Evolutionary conservation across 2,888 invertebrate species (phyloP), one percentile per base, ranked within the genome.

Genomic region (Sminthurides aquaticus): DNA sequence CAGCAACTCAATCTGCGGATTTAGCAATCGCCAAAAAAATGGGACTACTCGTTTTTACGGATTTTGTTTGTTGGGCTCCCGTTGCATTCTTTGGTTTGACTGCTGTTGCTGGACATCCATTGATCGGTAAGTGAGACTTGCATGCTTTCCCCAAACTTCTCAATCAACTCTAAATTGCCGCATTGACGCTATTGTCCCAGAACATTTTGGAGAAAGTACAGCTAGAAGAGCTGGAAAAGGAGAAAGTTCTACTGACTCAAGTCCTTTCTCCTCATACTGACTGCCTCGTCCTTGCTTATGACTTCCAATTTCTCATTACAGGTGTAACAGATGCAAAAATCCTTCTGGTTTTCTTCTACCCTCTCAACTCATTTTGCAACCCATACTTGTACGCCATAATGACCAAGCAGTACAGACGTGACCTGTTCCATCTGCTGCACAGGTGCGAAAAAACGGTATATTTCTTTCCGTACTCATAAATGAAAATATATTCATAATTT

Each of bases 331-430:
- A 81, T 67, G 80, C 83, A 5, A 83, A 83, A 75, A 80, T 94
- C 58, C 80, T 92, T 15, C 80, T 92, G 67, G 92, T 94, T 8
- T 91, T 94, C 78, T 91, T 94, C 77, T 91, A 93, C 77, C 94
- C 94, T 0, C 80, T 95, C 67, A 94, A 94, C 79, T 89, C 92
- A 0, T 92, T 91, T 77, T 91, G 93, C 49, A 93, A 95, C 80
- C 94, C 94, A 0, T 93, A 92, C 81, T 80, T 95, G 2, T 95
- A 94, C 79, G 93, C 91, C 22, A 89, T 94, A 72, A 81, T 92
- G 76, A 94, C 93, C 5, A 86, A 90, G 69, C 91, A 91, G 78
- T 92, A 91, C 77, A 83, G 91, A 52, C 83, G 86, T 72, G 91
- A 93, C 78, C 81, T 90, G 25, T 82, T 85, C 61, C 81, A 83